Conservation (phyloP, 2,888 invertebrate genomes). For the Orthosia incerta region DNA sequence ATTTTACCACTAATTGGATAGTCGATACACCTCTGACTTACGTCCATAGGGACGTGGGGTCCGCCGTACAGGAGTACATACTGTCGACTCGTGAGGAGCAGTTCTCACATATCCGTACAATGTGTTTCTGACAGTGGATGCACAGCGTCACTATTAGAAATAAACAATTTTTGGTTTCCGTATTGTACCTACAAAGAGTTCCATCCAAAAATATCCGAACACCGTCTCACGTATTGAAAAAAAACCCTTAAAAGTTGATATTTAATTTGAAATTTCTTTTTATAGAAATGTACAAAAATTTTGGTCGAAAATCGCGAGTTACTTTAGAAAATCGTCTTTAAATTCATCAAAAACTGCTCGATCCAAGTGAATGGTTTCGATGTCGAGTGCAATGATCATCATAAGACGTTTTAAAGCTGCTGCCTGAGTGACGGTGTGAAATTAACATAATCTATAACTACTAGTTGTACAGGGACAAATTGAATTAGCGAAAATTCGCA, state of each 20-base stretch:
- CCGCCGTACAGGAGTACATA: constrained; percentile 15
- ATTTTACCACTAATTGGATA: constrained; percentile 38
- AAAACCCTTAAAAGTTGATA: constrained; percentile 33
- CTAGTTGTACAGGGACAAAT: constrained; percentile 21
- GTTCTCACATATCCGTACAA: constrained; percentile 23
- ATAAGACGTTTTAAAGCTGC: constrained; percentile 59
- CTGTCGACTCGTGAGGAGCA: constrained; percentile 16
- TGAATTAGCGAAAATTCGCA: background rate
- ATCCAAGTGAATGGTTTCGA: constrained; percentile 57
- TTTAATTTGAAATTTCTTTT: constrained; percentile 39
- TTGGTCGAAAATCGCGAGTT: constrained; percentile 68
- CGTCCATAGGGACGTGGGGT: constrained; percentile 9
- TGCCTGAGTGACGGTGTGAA: constrained; percentile 52
- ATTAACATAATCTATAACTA: constrained; percentile 63
- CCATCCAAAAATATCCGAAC: constrained; percentile 81
- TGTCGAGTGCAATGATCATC: constrained; percentile 60
- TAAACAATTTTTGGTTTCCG: constrained; percentile 86
- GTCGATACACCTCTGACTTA: constrained; percentile 57
- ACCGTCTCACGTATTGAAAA: constrained; percentile 49
- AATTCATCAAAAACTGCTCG: constrained; percentile 62
- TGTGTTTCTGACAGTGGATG: constrained; percentile 48
- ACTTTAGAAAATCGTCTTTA: constrained; percentile 67
- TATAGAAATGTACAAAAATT: constrained; percentile 77
- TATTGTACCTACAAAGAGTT: constrained; percentile 83
- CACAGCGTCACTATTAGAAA: constrained; percentile 75